Evolutionary conservation across 2,888 invertebrate species (phyloP).

Genomic region (Leptinotarsa juncta): DNA sequence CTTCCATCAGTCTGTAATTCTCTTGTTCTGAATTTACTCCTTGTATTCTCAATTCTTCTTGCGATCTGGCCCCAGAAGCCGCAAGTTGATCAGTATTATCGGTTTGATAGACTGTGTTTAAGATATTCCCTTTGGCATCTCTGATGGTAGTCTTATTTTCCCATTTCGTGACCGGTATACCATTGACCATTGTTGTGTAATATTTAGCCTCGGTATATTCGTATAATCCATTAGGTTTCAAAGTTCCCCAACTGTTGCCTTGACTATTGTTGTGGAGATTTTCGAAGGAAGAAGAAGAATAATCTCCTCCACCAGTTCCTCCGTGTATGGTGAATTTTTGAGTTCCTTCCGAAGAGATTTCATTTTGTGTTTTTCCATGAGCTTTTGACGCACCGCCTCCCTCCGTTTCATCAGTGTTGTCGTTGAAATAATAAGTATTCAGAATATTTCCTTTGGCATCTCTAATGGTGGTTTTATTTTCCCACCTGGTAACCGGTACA

Average conservation of each 20-base stretch:
- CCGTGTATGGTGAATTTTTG: constrained; percentile 17
- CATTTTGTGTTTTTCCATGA: not conserved
- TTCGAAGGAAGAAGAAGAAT: constrained; percentile 34
- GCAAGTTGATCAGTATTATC: constrained; percentile 22
- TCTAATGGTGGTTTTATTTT: constrained; percentile 52
- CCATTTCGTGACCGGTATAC: constrained; percentile 45
- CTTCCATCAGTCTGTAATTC: constrained; percentile 28
- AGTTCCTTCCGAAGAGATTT: constrained; percentile 18
- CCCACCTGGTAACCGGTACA: constrained; percentile 46
- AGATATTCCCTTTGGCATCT: constrained; percentile 50
- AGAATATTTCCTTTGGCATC: constrained; percentile 53
- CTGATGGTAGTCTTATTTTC: constrained; percentile 51
- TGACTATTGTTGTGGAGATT: constrained; percentile 38
- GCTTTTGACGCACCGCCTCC: not conserved
- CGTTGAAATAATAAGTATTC: constrained; percentile 46
- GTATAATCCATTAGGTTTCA: constrained; percentile 26
- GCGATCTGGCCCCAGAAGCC: constrained; percentile 16
- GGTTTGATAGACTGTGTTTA: constrained; percentile 43
- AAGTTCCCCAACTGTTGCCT: constrained; percentile 18
- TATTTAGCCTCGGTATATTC: constrained; percentile 33
- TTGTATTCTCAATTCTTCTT: constrained; percentile 24
- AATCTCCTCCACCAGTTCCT: constrained; percentile 36
- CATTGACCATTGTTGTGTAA: constrained; percentile 38
- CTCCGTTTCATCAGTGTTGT: constrained; percentile 21
- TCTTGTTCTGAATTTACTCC: constrained; percentile 21